Evolutionary conservation across 37 sponge, comb jelly and placozoan genomes (phyloP).

Genomic region (Beroe forskalii): DNA sequence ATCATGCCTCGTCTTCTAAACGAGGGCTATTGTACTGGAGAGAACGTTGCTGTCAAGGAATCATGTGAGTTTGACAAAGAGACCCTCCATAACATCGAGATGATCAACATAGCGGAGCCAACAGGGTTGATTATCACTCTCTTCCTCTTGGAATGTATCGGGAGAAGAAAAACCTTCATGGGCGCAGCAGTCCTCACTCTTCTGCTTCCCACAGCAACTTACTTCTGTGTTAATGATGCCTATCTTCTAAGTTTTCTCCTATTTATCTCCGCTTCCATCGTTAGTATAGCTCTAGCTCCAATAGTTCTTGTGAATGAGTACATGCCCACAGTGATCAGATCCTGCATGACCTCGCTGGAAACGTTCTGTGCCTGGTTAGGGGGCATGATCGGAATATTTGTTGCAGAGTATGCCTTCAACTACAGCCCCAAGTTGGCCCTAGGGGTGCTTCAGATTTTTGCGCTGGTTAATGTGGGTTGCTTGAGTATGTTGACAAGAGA

Average conservation of each 20-base stretch:
- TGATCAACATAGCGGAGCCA: neutral
- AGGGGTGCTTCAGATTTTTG: neutral
- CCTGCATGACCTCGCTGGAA: neutral
- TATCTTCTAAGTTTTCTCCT: neutral
- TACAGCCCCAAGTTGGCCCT: neutral
- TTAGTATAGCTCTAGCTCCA: neutral
- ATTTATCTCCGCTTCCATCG: neutral
- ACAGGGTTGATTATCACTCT: neutral
- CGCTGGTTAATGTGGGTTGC: neutral
- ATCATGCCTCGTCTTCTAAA: neutral
- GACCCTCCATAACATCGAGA: neutral
- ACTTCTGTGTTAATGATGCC: neutral
- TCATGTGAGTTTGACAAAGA: neutral
- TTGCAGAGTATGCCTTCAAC: neutral
- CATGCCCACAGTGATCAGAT: neutral
- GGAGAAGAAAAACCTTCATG: neutral
- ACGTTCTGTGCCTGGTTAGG: no score
- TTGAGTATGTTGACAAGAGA: neutral
- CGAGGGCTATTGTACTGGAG: neutral
- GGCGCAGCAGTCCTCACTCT: neutral
- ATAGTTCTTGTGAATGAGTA: neutral
- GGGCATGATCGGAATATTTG: neutral
- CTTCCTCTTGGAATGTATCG: neutral
- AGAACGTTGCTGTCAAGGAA: neutral
- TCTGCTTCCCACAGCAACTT: neutral